Conservation (phyloP, 2,888 invertebrate species). For the Leptinotarsa tumamoca region DNA sequence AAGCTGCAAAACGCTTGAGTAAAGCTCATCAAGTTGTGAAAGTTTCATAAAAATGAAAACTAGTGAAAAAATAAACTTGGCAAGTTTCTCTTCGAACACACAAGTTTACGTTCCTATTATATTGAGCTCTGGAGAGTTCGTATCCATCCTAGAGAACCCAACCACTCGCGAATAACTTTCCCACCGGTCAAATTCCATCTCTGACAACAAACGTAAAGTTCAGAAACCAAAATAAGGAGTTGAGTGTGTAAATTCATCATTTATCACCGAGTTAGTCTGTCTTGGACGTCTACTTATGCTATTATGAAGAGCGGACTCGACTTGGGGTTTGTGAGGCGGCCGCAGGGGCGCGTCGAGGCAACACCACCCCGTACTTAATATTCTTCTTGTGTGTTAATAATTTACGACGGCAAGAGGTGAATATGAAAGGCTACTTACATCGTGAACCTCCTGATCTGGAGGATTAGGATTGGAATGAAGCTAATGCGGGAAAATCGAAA, state of each 20-base stretch:
- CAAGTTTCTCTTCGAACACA: too few species aligned
- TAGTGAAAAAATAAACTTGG: too few species aligned
- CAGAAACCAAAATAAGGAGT: conserved; percentile 46
- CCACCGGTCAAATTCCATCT: conserved; percentile 40
- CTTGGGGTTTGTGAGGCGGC: conserved; percentile 48
- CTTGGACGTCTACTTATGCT: conserved; percentile 59
- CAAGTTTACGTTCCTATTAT: too few species aligned
- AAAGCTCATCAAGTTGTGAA: too few species aligned
- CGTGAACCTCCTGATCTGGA: background rate
- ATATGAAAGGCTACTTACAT: conserved; percentile 30
- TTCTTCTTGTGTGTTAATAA: conserved; percentile 49
- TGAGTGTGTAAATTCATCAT: conserved; percentile 53
- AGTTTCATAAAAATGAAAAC: too few species aligned
- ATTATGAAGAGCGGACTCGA: conserved; percentile 58
- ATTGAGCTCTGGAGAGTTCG: background rate
- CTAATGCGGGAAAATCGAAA: background rate
- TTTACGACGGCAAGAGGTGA: conserved; percentile 42
- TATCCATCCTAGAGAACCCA: background rate
- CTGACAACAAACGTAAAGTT: conserved; percentile 42
- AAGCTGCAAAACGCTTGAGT: too few species aligned
- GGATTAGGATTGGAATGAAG: background rate
- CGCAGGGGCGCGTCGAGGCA: conserved; percentile 32
- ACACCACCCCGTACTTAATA: conserved; percentile 45
- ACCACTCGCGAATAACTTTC: conserved; percentile 15
- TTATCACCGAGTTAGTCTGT: conserved; percentile 58